phyloP scores from a whole-genome alignment of 1,140 invertebrate genomes.

The Ganaspis sp. region DNA sequence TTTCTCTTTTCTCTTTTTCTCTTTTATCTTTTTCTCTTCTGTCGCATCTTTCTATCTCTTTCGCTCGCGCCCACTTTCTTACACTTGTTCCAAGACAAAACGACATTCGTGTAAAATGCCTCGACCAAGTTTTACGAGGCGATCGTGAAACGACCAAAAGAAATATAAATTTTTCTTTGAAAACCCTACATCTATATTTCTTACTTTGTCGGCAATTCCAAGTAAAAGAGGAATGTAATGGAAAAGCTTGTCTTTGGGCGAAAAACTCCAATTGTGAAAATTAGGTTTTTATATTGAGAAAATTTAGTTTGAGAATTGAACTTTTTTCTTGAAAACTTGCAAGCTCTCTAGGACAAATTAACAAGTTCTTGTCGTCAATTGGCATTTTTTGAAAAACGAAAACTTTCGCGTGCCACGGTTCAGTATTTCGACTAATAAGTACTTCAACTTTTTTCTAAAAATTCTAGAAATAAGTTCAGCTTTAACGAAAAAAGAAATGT shows the following conservation, averaged over 20 bases:
- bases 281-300: not conserved
- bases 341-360: too few species aligned
- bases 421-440: too few species aligned
- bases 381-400: too few species aligned
- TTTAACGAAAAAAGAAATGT: too few species aligned
- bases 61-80: not conserved
- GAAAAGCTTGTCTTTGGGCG: not conserved
- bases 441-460: too few species aligned
- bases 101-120: conserved; percentile 2
- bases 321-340: not conserved
- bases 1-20: too few species aligned
- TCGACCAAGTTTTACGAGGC: conserved; percentile 22
- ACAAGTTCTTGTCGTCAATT: too few species aligned
- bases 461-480: too few species aligned
- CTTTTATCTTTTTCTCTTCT: not conserved
- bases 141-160: not conserved
- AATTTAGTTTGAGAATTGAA: not conserved
- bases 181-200: not conserved
- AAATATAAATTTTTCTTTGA: conserved; percentile 23
- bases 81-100: conserved; percentile 27
- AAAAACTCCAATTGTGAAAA: not conserved
- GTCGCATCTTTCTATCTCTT: not conserved
- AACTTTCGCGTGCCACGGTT: too few species aligned
- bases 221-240: not conserved
- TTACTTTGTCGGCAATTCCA: conserved; percentile 1